These are phyloP conservation scores for Augochlora pura DNA, from an alignment of 1,140 invertebrate genomes.

Conservation along the genomic window DNA sequence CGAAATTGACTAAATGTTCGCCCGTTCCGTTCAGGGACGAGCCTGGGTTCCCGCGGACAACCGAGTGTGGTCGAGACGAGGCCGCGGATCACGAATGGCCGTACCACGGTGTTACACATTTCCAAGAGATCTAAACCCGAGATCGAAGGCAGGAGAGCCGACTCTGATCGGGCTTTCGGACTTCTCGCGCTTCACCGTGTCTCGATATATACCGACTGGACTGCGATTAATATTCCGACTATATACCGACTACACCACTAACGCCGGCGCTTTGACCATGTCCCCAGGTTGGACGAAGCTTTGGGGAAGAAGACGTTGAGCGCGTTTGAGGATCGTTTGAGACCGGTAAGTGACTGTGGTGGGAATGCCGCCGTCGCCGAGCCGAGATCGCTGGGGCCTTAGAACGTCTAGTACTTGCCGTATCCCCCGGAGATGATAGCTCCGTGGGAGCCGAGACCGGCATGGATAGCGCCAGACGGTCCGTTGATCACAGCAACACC, in stretches of 20 bases:
- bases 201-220: slow-evolving; percentile 42
- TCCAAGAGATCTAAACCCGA: slow-evolving; percentile 27
- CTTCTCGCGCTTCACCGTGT: slow-evolving; percentile 39
- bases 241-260: slow-evolving; percentile 60
- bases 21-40: no score
- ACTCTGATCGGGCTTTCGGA: slow-evolving; percentile 37
- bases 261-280: slow-evolving; percentile 57
- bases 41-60: slow-evolving; percentile 16
- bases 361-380: slow-evolving; percentile 79
- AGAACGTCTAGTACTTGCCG: slow-evolving; percentile 78
- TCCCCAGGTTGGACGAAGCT: slow-evolving; percentile 73
- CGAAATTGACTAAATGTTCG: slow-evolving; percentile 69
- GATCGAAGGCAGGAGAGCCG: neutral
- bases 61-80: slow-evolving; percentile 15
- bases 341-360: slow-evolving; percentile 78
- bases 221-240: slow-evolving; percentile 54
- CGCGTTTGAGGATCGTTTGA: slow-evolving; percentile 75
- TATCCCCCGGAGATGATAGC: slow-evolving; percentile 78
- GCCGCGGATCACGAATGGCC: slow-evolving; percentile 61
- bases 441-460: slow-evolving; percentile 79
- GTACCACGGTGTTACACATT: slow-evolving; percentile 48
- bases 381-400: slow-evolving; percentile 80
- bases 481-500: slow-evolving; percentile 80
- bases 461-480: slow-evolving; percentile 80
- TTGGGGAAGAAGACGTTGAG: slow-evolving; percentile 75